Conservation (phyloP, 2,797 vertebrate species). For the Ara ararauna region DNA sequence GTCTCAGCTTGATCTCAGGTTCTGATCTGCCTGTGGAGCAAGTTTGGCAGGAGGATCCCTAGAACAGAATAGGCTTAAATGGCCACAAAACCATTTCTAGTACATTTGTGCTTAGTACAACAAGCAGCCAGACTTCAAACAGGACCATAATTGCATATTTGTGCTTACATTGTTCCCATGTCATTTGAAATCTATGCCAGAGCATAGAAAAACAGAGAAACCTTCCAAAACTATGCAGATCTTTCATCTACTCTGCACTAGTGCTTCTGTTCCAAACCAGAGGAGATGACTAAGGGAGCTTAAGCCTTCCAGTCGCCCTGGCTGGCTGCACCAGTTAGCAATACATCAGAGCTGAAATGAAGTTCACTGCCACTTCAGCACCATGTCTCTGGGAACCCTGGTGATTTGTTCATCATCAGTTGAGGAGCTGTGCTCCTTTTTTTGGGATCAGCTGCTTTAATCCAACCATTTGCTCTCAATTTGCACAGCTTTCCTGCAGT, state of each 20-base stretch:
- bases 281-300: neutral
- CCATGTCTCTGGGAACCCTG: neutral
- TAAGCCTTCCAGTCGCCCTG: neutral
- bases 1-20: neutral
- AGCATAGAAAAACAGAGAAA: constrained; percentile 2
- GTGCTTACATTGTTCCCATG: neutral
- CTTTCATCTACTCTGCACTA: neutral
- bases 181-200: neutral
- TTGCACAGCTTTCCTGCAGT: neutral
- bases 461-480: neutral
- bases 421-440: neutral
- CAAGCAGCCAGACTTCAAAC: constrained; percentile 11
- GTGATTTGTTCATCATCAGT: neutral
- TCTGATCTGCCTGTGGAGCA: neutral
- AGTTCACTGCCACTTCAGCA: constrained; percentile 3
- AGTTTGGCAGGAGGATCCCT: neutral
- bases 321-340: neutral
- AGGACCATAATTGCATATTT: constrained; percentile 6
- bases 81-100: neutral
- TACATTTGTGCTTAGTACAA: neutral
- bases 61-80: neutral
- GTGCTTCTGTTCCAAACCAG: neutral
- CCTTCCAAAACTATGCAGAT: neutral
- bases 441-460: constrained; percentile 1
- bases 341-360: neutral